Base-by-base conservation (phyloP, 1,140 invertebrate species). In the Leptopilina clavipes region DNA sequence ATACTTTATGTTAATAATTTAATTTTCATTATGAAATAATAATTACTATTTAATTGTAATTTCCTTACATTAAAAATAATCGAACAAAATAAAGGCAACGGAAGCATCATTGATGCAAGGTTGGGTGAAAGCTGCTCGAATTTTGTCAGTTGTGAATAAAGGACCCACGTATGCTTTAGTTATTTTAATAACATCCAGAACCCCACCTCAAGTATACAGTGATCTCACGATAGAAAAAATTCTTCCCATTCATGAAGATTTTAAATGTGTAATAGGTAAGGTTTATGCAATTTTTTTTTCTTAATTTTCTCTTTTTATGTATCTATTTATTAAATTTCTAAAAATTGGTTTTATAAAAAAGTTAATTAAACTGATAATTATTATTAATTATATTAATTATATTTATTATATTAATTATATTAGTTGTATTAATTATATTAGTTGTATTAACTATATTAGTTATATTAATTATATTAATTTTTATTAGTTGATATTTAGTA, bases 191-290 rank as follows among this genome's bases (percentile, higher is more conserved):
- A 91, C 91, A 31, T 91, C 92, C 11, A 91, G 91, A 82, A 91
- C 86, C 80, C 92, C 93, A 80, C 94, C 94, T 11, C 92, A 91
- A 87, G 92, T 92, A 25, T 93, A 94, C 76, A 93, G 93, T 19
- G 94, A 95, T 88, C 88, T 96, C 78, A 92, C 93, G 9, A 92
- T 95, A 84, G 94, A 95, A 89, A 92, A 92, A 84, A 92, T 94
- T 54, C 90, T 96, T 80, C 94, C 95, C n/a, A 93, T 96, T 71
- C 93, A 95, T 89, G 91, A 92, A 79, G 93, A 93, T 82, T 95
- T 96, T 88, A 93, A 93, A 86, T 96, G 93, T 91, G 93, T 95
- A 91, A 94, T 95, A 85, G 93, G 93, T 94, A 89, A 85, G 86
- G 81, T 78, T 52, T 25, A 19, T 59, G 12, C 19, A 43, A 40